Base-by-base conservation (phyloP, 2,113 vertebrate species). In the Xenopus borealis region DNA sequence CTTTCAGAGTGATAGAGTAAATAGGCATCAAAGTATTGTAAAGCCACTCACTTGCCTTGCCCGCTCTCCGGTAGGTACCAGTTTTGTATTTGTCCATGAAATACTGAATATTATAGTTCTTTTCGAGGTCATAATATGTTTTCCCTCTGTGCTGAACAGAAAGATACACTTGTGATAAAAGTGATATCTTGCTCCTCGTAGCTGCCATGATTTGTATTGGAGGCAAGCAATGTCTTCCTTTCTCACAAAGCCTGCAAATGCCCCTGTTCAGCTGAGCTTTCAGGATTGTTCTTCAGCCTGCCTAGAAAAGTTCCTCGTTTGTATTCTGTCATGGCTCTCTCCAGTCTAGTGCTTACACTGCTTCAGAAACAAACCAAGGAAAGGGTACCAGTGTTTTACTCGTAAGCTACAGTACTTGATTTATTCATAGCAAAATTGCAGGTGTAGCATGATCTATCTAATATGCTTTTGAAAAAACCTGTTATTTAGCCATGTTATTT, bases 341-440 rank as follows among this genome's bases (percentile, higher is more conserved):
- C 53, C 72, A 75, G 72, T 75, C 72, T 75, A 66, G 55, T 75
- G 72, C 72, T 75, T 75, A 75, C 72, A 57, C 72, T 75, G 72
- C 72, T 75, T 53, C 72, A 75, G 72, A 75, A 66, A 75, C 44
- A 75, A 75, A 59, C 72, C 72, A 75, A 75, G 72, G 65, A 69
- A 69, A 68, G 66, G 72, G 57, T 69, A 69, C 66, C 65, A 69
- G 72, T 55, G 30, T 75, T 69, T 67, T 62, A 62, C 59, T 69
- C 72, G 62, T 69, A 75, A 69, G 57, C 65, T 69, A 62, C 45
- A 69, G 66, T 69, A 69, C 57, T 75, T 67, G 57, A 69, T 75
- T 75, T 75, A 75, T 75, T 75, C 55, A 75, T 62, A 69, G 72
- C 66, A 69, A 75, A 75, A 75, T 75, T 75, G 65, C 61, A 75